Conservation (phyloP, 2,797 vertebrate species). For the Champsocephalus gunnari region DNA sequence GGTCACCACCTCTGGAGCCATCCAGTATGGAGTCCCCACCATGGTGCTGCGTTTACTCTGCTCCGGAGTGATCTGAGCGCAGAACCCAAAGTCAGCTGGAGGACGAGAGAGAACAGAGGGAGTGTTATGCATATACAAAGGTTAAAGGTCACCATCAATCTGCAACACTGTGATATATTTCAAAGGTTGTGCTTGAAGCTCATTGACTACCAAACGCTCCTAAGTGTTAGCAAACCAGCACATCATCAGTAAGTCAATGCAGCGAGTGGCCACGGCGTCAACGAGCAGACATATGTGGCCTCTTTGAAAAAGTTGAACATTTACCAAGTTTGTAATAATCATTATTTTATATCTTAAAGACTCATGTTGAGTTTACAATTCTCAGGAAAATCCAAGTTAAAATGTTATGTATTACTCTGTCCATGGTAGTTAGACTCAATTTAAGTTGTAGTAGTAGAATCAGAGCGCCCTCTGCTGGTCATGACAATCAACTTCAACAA, state of each 20-base stretch:
- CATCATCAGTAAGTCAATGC: not conserved
- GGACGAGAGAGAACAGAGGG: not conserved
- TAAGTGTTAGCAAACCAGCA: not conserved
- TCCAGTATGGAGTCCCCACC: conserved; percentile 98
- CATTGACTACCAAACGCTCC: not conserved
- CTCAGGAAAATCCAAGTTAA: not conserved
- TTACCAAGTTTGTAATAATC: not conserved
- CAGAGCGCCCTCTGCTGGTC: conserved; percentile 31
- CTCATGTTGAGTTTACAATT: not conserved
- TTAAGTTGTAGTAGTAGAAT: not conserved
- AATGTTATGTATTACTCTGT: not conserved
- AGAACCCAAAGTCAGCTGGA: conserved; percentile 96
- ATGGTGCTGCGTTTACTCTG: conserved; percentile 98
- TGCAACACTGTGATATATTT: not conserved
- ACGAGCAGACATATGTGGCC: not conserved
- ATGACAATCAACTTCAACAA: conserved; percentile 11
- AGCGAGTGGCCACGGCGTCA: not conserved
- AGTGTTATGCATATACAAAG: not conserved
- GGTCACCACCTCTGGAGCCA: conserved; percentile 96
- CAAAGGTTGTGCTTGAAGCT: no score
- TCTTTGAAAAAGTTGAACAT: not conserved
- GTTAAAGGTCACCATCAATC: not conserved
- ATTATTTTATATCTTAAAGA: no score
- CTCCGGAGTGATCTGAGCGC: conserved; percentile 97
- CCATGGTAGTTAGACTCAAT: not conserved